phyloP scores from a whole-genome alignment of 92 coral and sea anemone species.

The Palythoa caribaeorum region DNA sequence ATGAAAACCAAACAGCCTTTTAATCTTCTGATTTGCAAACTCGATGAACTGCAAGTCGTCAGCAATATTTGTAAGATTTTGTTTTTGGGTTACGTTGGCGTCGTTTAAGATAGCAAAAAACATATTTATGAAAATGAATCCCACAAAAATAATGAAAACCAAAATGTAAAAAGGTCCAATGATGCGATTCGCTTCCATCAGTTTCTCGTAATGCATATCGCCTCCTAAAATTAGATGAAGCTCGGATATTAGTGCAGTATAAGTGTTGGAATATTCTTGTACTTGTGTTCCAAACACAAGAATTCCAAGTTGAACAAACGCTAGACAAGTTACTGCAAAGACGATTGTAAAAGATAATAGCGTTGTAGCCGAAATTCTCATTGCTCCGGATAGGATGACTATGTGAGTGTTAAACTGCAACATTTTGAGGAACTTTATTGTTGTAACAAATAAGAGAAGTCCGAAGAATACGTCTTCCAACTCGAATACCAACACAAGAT shows the following conservation, averaged over 20 bases:
- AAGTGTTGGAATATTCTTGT: conserved; percentile 60
- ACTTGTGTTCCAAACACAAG: conserved; percentile 61
- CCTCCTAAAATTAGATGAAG: conserved; percentile 72
- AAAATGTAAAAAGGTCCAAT: conserved; percentile 64
- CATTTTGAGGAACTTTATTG: conserved; percentile 65
- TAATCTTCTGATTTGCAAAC: conserved; percentile 25
- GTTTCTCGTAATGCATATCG: conserved; percentile 49
- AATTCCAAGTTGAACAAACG: conserved; percentile 75
- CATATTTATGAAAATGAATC: conserved; percentile 65
- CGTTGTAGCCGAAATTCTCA: conserved; percentile 53
- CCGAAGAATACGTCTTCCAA: conserved; percentile 65
- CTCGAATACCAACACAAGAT: conserved; percentile 57
- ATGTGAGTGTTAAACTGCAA: conserved; percentile 59
- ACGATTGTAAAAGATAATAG: conserved; percentile 63
- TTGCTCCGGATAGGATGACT: conserved; percentile 52
- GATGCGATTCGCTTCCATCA: conserved; percentile 55
- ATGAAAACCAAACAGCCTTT: conserved; percentile 12
- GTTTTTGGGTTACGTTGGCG: conserved; percentile 45
- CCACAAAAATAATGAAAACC: conserved; percentile 62
- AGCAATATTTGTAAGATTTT: conserved; percentile 1
- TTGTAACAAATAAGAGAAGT: conserved; percentile 64
- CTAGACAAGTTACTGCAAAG: conserved; percentile 62
- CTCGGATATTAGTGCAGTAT: conserved; percentile 60
- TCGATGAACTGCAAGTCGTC: conserved; percentile 25
- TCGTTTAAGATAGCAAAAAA: conserved; percentile 65